Evolutionary conservation across 2,113 vertebrate genomes (phyloP), one percentile per base, ranked within the genome.

Genomic region (Cyanoderma ruficeps): DNA sequence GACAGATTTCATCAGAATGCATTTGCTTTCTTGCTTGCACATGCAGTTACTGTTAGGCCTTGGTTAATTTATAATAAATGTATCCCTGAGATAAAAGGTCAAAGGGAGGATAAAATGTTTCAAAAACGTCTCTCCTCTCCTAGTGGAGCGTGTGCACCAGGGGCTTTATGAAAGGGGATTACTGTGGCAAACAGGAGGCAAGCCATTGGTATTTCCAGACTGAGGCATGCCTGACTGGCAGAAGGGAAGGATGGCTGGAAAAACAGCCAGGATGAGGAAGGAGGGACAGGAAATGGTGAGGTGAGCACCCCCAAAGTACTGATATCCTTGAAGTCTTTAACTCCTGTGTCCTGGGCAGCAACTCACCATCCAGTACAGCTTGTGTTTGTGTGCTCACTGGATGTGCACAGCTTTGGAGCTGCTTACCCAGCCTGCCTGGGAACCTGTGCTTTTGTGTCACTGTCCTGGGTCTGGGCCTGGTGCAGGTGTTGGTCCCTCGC

Each of bases 301-400:
- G 4, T 42, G 64, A 10, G 6, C 4, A 3, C 8, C 15, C 17
- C 22, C 7, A 8, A 23, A 42, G 16, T 52, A 30, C 5, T 61
- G 46, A 5, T 52, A 6, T 33, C 6, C 13, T 55, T 50, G 13
- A 42, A 69, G 33, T 46, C 39, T 35, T 46, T 35, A 46, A 47
- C n/a, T 52, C 4, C 15, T 6, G 7, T 2, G 1, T 23, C 63
- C 35, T 69, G 39, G 30, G 35, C 18, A 35, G 0, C 23, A 55
- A 0, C 15, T 10, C 0, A 33, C 27, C 56, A 25, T 60, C 33
- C 74, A 31, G 4, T 21, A 4, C 0, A 35, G 41, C 49, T 52
- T 39, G 30, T 83, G 59, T 35, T 65, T 12, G 17, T 6, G 15
- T 28, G 2, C 53, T 80, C 39, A 1, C 8, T 68, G 82, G 33